A percentile compares a stretch with the other conserved stretches of the same genome.
Evolutionary conservation across 2,797 vertebrate genomes (phyloP).

Genomic region (Parotocinclus haroldoi): DNA sequence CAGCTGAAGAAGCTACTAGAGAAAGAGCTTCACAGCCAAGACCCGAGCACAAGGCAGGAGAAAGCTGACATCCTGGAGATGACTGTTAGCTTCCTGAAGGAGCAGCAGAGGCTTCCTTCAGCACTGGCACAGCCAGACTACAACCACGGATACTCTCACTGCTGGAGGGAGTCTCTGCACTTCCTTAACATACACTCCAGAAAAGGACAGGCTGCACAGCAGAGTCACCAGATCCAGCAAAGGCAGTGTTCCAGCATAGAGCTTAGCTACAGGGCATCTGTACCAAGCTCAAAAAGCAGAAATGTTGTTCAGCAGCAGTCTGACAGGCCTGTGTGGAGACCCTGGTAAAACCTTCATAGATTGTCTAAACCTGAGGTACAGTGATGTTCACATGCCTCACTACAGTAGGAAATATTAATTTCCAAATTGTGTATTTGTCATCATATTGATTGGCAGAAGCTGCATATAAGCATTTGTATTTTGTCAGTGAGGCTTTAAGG

Average conservation of each 20-base stretch:
- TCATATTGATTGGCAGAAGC: constrained; percentile 72
- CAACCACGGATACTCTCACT: constrained; percentile 62
- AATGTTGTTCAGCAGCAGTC: constrained; percentile 47
- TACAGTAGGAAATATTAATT: constrained; percentile 64
- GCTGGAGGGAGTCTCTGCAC: constrained; percentile 66
- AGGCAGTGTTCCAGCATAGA: constrained; percentile 47
- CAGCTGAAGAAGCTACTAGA: constrained; percentile 76
- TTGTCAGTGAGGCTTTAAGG: constrained; percentile 26
- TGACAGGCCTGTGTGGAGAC: constrained; percentile 68
- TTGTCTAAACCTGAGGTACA: constrained; percentile 57
- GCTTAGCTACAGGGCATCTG: constrained; percentile 27
- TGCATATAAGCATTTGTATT: constrained; percentile 25
- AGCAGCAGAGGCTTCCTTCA: constrained; percentile 58
- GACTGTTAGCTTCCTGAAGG: constrained; percentile 75
- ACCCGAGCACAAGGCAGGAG: constrained; percentile 77
- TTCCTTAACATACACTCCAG: constrained; percentile 62
- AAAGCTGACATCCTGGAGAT: constrained; percentile 80
- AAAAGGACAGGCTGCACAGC: constrained; percentile 58
- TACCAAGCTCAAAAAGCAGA: constrained; percentile 45
- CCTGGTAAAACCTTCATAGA: constrained; percentile 69
- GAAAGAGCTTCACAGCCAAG: constrained; percentile 69
- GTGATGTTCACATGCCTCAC: constrained; percentile 52
- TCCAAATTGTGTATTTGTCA: constrained; percentile 60
- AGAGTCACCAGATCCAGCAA: constrained; percentile 56
- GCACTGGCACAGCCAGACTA: constrained; percentile 56